Base-by-base conservation (phyloP, 1,140 invertebrate genomes). In the Aphis gossypii region DNA sequence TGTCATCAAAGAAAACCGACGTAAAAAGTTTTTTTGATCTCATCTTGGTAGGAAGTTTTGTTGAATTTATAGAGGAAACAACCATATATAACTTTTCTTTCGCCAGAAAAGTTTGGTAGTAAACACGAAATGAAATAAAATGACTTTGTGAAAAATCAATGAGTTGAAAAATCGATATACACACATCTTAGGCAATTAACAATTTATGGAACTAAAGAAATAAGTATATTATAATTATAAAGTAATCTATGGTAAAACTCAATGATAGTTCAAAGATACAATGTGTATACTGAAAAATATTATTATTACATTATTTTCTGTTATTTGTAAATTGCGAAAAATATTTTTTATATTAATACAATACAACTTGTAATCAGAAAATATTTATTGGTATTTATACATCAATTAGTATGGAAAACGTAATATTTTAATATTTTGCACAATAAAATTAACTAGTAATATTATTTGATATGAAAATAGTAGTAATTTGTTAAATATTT, bases 81-180 rank as follows among this genome's bases (percentile, higher is more conserved):
- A 30, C 76, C 21, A 54, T 92, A 54, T 20, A 92, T 21, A 25
- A 54, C 44, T 38, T 92, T 92, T 92, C 18, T 54, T 92, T 48
- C 44, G 44, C 44, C 68, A 92, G 60, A 91, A 92, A 92, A 92
- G 68, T 92, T 92, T 51, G 11, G 25, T 46, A 92, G 68, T 92
- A 92, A 82, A 82, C 46, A 83, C 46, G n/a, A 54, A 46, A 82
- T 92, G 25, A 51, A 83, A 92, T 76, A 46, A 76, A 91, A 91
- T 46, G 6, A n/a, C 41, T 91, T 89, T 21, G 30, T 51, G 60
- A 9, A 76, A 91, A 91, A 91, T 76, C 60, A 46, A 25, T 41
- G 56, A 68, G 54, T 46, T 76, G 8, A 44, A 41, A 20, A 56
- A 56, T 89, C 48, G 48, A 89, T 89, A 89, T 3, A 44, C 41